Conservation (phyloP, 2,797 vertebrate genomes). For the Petrocephalus schoutedeni region DNA sequence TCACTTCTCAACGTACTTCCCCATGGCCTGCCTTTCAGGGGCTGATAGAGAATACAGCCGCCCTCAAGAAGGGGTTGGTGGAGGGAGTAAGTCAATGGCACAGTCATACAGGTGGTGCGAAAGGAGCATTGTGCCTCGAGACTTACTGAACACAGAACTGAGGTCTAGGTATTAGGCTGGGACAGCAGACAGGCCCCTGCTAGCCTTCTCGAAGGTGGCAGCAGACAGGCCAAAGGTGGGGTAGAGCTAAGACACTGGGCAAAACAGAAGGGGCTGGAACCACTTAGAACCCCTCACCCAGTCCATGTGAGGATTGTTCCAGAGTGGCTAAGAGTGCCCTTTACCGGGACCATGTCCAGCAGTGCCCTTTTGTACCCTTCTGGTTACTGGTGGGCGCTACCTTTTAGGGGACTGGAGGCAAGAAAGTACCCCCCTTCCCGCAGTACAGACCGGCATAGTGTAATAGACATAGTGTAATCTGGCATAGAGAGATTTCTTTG, state of each 20-base stretch:
- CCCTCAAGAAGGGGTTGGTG: neutral
- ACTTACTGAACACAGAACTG: neutral
- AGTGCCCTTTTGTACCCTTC: too few relatives aligned
- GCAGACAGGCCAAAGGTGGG: neutral
- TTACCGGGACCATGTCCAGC: too few relatives aligned
- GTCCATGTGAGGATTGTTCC: too few relatives aligned
- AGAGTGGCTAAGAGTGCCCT: too few relatives aligned
- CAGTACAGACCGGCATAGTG: too few relatives aligned
- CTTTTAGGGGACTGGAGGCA: too few relatives aligned
- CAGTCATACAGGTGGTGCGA: neutral
- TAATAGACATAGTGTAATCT: too few relatives aligned
- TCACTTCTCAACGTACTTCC: neutral
- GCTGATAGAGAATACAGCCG: neutral
- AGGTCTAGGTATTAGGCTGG: neutral
- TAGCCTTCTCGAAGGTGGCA: neutral
- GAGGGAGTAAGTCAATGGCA: neutral
- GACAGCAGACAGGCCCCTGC: neutral
- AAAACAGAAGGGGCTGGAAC: neutral
- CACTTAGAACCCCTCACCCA: too few relatives aligned
- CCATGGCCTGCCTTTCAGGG: neutral
- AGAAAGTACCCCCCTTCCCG: too few relatives aligned
- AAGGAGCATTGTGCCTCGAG: neutral
- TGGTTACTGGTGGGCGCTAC: too few relatives aligned
- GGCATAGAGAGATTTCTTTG: too few relatives aligned
- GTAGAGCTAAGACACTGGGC: neutral